Percentiles rank a stretch among this genome's conserved stretches.
Evolutionary conservation across 1,140 invertebrate species (phyloP).

Genomic region (Drosophila pseudoananassae): DNA sequence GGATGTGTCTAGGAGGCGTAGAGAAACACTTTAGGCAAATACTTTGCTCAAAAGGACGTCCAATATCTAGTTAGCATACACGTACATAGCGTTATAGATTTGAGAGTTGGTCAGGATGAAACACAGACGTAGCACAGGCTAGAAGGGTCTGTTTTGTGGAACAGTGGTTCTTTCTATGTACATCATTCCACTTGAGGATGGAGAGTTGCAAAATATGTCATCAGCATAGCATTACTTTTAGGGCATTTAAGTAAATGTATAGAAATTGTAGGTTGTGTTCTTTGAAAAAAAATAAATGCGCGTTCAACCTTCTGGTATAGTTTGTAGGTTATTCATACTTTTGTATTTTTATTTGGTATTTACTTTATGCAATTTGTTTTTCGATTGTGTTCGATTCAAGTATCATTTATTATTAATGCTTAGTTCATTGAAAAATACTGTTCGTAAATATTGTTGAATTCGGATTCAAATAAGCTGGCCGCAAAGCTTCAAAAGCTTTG

Average conservation of each 20-base stretch:
- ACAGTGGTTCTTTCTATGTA: conserved; percentile 16
- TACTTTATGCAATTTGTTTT: conserved; percentile 40
- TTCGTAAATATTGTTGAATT: conserved; percentile 63
- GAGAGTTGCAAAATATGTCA: conserved; percentile 40
- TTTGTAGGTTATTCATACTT: conserved; percentile 23
- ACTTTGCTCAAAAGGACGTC: conserved; percentile 74
- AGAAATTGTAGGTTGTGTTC: conserved; percentile 40
- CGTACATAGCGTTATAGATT: conserved; percentile 19
- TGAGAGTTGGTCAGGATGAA: conserved; percentile 64
- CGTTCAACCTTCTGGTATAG: conserved; percentile 65
- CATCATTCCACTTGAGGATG: conserved; percentile 3
- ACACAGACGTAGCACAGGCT: conserved; percentile 43
- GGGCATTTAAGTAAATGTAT: conserved; percentile 19
- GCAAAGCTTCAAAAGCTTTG: conserved; percentile 38
- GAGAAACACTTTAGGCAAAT: conserved; percentile 74
- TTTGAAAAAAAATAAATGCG: conserved; percentile 67
- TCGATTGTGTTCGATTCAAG: conserved; percentile 15
- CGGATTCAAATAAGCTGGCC: conserved; percentile 51
- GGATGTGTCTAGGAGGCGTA: conserved; percentile 59
- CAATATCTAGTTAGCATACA: conserved; percentile 45
- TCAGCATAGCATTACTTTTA: conserved; percentile 41
- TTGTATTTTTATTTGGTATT: conserved; percentile 5
- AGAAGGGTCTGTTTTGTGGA: conserved; percentile 23
- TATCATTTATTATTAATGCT: conserved; percentile 13
- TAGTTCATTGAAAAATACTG: conserved; percentile 68